A percentile compares a stretch with the other conserved stretches of the same genome.
Conservation (phyloP, 2,113 vertebrate species). For the Daphoenositta chrysoptera region DNA sequence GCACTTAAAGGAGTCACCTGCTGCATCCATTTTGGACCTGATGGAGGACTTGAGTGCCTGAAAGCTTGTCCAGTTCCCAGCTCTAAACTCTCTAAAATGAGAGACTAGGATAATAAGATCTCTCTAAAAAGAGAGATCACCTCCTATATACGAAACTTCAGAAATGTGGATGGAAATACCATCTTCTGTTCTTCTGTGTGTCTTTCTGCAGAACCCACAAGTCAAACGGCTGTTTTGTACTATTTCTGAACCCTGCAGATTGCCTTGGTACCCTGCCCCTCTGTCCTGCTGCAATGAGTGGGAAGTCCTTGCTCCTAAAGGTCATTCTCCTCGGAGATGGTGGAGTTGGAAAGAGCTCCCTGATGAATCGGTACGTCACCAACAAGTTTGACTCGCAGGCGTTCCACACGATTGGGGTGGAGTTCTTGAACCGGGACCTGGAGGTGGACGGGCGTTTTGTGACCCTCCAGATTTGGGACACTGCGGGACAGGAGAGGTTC, state of each 20-base stretch:
- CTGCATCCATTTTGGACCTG: background rate
- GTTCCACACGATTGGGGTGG: slow-evolving; percentile 97
- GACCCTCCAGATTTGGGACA: slow-evolving; percentile 98
- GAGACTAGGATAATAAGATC: background rate
- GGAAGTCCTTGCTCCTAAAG: slow-evolving; percentile 92
- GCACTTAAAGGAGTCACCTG: background rate
- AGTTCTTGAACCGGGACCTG: slow-evolving; percentile 95
- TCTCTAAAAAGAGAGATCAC: background rate
- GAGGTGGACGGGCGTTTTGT: slow-evolving; percentile 94
- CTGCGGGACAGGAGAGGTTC: slow-evolving; percentile 95
- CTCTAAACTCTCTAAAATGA: background rate
- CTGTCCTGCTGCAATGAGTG: slow-evolving; percentile 80
- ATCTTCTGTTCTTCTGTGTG: background rate
- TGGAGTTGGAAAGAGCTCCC: slow-evolving; percentile 94
- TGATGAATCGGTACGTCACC: slow-evolving; percentile 97
- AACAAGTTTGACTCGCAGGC: slow-evolving; percentile 97
- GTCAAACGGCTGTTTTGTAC: background rate
- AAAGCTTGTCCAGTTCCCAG: background rate
- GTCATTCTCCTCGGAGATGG: slow-evolving; percentile 95
- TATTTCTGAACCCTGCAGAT: slow-evolving; percentile 58
- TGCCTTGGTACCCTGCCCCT: background rate
- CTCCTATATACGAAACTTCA: background rate
- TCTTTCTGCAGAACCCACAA: background rate
- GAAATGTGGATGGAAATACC: background rate
- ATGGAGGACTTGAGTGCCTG: background rate